A percentile compares a stretch with the other conserved stretches of the same genome.
phyloP scores from a whole-genome alignment of 1,140 invertebrate species.

The Hermatobates lingyangjiaoensis region DNA sequence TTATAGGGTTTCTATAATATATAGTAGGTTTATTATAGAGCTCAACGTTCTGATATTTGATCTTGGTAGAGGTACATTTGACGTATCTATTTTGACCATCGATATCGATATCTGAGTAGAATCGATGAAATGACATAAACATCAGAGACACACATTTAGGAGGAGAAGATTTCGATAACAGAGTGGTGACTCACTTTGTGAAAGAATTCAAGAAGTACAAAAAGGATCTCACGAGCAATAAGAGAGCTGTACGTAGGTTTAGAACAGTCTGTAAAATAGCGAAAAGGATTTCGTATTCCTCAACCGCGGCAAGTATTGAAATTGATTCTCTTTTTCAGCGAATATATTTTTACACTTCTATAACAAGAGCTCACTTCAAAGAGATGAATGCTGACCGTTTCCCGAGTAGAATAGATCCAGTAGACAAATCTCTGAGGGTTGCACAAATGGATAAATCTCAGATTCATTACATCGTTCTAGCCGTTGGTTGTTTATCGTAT shows the following conservation, averaged over 20 bases:
- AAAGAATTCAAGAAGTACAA: slow-evolving; percentile 97
- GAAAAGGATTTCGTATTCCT: slow-evolving; percentile 86
- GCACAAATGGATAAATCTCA: slow-evolving; percentile 85
- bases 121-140: slow-evolving; percentile 92
- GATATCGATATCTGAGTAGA: slow-evolving; percentile 61
- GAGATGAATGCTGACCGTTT: slow-evolving; percentile 86
- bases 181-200: slow-evolving; percentile 90
- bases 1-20: slow-evolving; percentile 17
- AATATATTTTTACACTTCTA: slow-evolving; percentile 89
- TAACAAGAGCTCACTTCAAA: slow-evolving; percentile 84
- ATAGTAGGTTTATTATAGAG: no score
- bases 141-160: slow-evolving; percentile 90
- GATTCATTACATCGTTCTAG: slow-evolving; percentile 90
- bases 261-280: slow-evolving; percentile 87
- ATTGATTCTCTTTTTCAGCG: slow-evolving; percentile 90
- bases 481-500: no score
- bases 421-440: slow-evolving; percentile 83
- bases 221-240: slow-evolving; percentile 77
- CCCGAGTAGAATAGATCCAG: slow-evolving; percentile 78
- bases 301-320: slow-evolving; percentile 81
- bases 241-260: slow-evolving; percentile 73
- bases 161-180: slow-evolving; percentile 92
- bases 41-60: slow-evolving; percentile 80
- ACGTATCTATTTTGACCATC: slow-evolving; percentile 88
- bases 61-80: slow-evolving; percentile 90